Percentiles rank a stretch among this genome's conserved stretches.
phyloP scores from a whole-genome alignment of 2,113 vertebrate species.

The Chelonoidis abingdonii region DNA sequence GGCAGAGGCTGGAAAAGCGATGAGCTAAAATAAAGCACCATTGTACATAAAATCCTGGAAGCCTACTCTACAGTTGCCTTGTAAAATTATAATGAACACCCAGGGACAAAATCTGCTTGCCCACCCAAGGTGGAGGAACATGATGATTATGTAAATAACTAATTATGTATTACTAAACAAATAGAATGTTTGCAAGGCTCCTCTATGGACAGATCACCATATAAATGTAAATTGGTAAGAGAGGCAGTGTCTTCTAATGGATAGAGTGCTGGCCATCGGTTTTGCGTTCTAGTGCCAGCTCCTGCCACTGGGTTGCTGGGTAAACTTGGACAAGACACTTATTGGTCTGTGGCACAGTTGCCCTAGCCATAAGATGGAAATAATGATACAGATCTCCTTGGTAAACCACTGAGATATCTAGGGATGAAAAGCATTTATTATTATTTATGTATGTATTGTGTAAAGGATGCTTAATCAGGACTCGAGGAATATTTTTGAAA shows the following conservation, averaged over 20 bases:
- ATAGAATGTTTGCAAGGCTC: background rate
- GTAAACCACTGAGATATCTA: background rate
- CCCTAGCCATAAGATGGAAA: background rate
- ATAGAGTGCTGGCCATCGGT: background rate
- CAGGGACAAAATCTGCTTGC: background rate
- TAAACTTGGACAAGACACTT: background rate
- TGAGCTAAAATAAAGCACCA: background rate
- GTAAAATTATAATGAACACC: background rate
- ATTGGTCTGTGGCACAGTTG: background rate
- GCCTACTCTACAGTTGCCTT: background rate
- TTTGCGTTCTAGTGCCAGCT: background rate
- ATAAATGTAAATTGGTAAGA: background rate
- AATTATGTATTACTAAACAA: background rate
- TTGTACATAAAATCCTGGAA: background rate
- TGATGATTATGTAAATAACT: background rate
- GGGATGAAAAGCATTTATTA: background rate
- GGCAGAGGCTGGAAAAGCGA: background rate
- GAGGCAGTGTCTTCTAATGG: background rate
- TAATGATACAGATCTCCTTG: background rate
- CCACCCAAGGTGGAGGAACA: background rate
- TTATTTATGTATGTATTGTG: background rate
- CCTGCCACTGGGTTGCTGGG: background rate
- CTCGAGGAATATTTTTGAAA: background rate
- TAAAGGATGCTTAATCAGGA: background rate
- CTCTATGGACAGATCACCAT: background rate